Evolutionary conservation across 92 coral and sea anemone species (phyloP).

Genomic region (Plumapathes pennacea): DNA sequence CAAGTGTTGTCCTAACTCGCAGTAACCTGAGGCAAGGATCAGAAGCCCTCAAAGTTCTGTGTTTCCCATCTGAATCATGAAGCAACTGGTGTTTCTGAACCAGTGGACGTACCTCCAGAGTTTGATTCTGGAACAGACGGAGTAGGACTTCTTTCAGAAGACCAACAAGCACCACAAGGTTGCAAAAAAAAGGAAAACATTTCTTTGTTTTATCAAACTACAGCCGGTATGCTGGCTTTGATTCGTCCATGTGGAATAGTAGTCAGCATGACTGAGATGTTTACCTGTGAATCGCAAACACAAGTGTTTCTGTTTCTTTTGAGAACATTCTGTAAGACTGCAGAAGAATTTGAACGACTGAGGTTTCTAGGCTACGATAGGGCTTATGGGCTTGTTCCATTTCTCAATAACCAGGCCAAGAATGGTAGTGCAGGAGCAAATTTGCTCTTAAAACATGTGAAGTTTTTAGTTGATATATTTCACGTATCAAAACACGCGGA

Average conservation of each 20-base stretch:
- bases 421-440: slow-evolving; percentile 64
- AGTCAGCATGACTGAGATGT: slow-evolving; percentile 71
- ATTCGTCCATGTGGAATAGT: slow-evolving; percentile 63
- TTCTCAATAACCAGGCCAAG: slow-evolving; percentile 41
- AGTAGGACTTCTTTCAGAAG: slow-evolving; percentile 20
- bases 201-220: slow-evolving; percentile 48
- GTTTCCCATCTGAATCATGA: slow-evolving; percentile 4
- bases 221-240: slow-evolving; percentile 68
- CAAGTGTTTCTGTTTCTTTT: slow-evolving; percentile 65
- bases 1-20: slow-evolving; percentile 60
- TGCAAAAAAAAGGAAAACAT: slow-evolving; percentile 65
- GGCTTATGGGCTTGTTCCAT: slow-evolving; percentile 67
- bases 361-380: slow-evolving; percentile 61
- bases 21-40: slow-evolving; percentile 35
- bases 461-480: slow-evolving; percentile 66
- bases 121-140: slow-evolving; percentile 24
- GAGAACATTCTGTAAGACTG: slow-evolving; percentile 35
- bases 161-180: slow-evolving; percentile 29
- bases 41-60: slow-evolving; percentile 56
- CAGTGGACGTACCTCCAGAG: slow-evolving; percentile 41
- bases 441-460: slow-evolving; percentile 38
- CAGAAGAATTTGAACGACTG: slow-evolving; percentile 32
- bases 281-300: slow-evolving; percentile 58
- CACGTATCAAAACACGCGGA: slow-evolving; percentile 72
- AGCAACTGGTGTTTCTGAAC: background rate